phyloP scores from a whole-genome alignment of 2,888 invertebrate species.

The Caenorhabditis becei region DNA sequence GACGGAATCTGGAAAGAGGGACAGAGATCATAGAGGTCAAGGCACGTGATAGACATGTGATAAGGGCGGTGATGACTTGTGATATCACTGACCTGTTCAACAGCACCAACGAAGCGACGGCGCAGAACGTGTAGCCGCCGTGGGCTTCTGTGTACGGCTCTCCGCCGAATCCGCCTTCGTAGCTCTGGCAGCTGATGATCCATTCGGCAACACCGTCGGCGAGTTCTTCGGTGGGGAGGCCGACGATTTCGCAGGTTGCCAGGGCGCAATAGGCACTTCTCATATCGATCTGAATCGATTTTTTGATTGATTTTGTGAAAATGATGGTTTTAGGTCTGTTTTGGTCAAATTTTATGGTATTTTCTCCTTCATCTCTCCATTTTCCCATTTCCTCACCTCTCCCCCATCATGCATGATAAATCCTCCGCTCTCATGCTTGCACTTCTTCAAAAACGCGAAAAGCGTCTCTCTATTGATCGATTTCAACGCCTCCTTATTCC shows the following conservation, averaged over 20 bases:
- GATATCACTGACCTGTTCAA: constrained; percentile 85
- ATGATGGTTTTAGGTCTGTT: too few species aligned
- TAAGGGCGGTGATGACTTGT: not conserved
- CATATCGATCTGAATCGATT: constrained; percentile 43
- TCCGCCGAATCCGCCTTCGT: constrained; percentile 98
- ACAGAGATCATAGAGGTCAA: constrained; percentile 17
- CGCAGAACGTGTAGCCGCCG: constrained; percentile 99
- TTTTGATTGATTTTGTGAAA: too few species aligned
- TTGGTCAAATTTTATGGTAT: too few species aligned
- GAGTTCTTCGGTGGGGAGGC: constrained; percentile 87
- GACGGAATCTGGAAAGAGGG: constrained; percentile 58
- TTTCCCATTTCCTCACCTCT: constrained; percentile 84
- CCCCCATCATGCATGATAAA: constrained; percentile 94
- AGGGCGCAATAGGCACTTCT: constrained; percentile 95
- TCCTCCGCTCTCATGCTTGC: constrained; percentile 86
- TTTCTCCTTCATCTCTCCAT: not conserved
- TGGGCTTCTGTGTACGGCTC: constrained; percentile 96
- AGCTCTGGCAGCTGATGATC: constrained; percentile 96
- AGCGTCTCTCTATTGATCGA: constrained; percentile 85
- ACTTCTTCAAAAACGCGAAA: constrained; percentile 39
- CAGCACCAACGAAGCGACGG: constrained; percentile 91
- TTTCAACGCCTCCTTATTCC: constrained; percentile 86
- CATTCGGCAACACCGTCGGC: constrained; percentile 93
- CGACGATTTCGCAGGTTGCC: constrained; percentile 91
- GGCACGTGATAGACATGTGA: too few species aligned